Evolutionary conservation across 2,888 invertebrate species (phyloP).

Genomic region (Pristionchus entomophagus): DNA sequence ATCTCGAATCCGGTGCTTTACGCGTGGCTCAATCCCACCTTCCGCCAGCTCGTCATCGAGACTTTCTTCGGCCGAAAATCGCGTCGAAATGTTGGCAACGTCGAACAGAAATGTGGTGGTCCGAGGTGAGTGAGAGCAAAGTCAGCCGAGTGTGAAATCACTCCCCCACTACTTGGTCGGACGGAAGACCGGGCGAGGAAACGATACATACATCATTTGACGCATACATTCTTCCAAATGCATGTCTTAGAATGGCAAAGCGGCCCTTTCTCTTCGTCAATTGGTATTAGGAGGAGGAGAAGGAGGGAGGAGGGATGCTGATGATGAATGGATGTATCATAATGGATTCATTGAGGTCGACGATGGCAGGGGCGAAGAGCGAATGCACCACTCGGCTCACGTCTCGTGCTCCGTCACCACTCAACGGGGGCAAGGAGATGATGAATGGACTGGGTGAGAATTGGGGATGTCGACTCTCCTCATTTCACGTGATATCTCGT

Average conservation of each 20-base stretch:
- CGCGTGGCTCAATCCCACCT: constrained; percentile 69
- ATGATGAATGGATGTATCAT: background rate
- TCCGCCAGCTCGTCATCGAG: constrained; percentile 64
- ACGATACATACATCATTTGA: background rate
- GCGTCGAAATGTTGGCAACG: constrained; percentile 12
- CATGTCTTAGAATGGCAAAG: background rate
- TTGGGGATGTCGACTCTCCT: background rate
- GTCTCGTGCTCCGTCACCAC: background rate
- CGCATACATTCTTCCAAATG: constrained; percentile 33
- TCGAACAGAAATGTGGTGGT: constrained; percentile 45
- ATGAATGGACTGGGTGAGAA: background rate
- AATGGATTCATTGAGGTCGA: constrained; percentile 35
- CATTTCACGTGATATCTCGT: background rate
- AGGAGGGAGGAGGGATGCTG: no score
- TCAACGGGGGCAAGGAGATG: background rate
- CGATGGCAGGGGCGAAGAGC: background rate
- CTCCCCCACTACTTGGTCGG: background rate
- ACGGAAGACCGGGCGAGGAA: background rate
- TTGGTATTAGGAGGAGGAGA: background rate
- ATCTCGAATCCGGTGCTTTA: constrained; percentile 70
- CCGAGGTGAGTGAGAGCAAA: constrained; percentile 22
- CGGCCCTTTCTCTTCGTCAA: background rate
- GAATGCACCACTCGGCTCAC: constrained; percentile 33
- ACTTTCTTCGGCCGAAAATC: constrained; percentile 53
- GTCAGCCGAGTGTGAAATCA: background rate